Evolutionary conservation across 2,888 invertebrate species (phyloP), one percentile per base, ranked within the genome.

Genomic region (Agrotis puta): DNA sequence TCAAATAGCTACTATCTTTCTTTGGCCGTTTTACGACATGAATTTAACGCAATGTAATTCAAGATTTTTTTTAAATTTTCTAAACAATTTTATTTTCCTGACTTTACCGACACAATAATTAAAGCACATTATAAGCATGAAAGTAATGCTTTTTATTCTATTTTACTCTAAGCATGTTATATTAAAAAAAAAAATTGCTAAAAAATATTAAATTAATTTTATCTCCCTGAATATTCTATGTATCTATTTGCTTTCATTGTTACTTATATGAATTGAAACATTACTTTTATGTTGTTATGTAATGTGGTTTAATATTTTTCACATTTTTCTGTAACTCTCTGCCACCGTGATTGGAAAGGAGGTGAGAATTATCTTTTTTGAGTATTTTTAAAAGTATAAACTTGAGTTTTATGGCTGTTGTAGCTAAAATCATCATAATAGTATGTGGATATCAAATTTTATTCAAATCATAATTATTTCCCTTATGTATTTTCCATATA

Each of bases 321-420:
- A 83, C 87, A 80, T 87, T 84, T 39, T 87, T 87, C 81, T 87
- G 86, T 86, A 85, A 77, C 70, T 68, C 63, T 70, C 20, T 84
- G 74, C 88, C 85, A 83, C 71, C 87, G 91, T 90, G 92, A 88
- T 77, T 79, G 92, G 92, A 91, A 71, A 94, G 94, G 94, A 94
- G 94, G 94, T 94, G 89, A 94, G 93, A 74, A 57, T n/a, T 45
- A 77, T 77, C 69, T 64, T 16, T 59, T 64, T 68, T 61, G 24
- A 63, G 14, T 62, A 58, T 63, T 63, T 33, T 11, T 13, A 57
- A 51, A 50, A 33, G 45, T 0, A 22, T 45, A 5, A n/a, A n/a
- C n/a, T n/a, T n/a, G 18, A 22, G 20, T 14, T 47, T 53, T 59
- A 39, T 50, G 50, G n/a, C 51, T 51, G 24, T 58, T 24, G 0